Base-by-base conservation (phyloP, 2,113 vertebrate species). In the Oenanthe oenanthe region DNA sequence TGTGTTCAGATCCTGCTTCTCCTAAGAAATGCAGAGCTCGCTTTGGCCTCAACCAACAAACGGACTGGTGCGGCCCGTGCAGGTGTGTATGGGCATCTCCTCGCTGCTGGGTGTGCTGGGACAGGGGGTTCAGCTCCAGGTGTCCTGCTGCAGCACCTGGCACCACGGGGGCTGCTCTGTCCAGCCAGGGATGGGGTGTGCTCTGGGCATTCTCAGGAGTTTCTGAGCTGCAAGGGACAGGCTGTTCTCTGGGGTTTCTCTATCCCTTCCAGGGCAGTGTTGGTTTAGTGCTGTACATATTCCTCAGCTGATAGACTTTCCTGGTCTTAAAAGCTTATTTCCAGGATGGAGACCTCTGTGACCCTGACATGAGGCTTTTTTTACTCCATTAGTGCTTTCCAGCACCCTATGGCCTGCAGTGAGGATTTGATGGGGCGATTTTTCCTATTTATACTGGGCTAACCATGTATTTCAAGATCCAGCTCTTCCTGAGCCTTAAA, bases 1-100 rank as follows among this genome's bases (percentile, higher is more conserved):
- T 98, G 98, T 97, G 97, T 98, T 99, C 98, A 99, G 99, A 99
- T 98, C 99, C 98, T 94, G 99, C 99, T 98, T 99, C 99, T 96
- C 99, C 99, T 99, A 99, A 99, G 99, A 99, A 99, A 99, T 99
- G 99, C 98, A 98, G 99, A 98, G 99, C 99, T 98, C 99, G 99
- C 98, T 99, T 99, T 98, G 99, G 99, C 98, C 99, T 99, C 98
- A 99, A 99, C 98, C 99, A 99, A 99, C 99, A 99, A 98, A 99
- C 98, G 97, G 99, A 99, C 99, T 99, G 99, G 99, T 99, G 99
- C 97, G 99, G 99, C 97, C 99, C 99, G 32, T 99, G 99, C 99
- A 99, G 99, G 99, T 99, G 98, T 98, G 99, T 99, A 99, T 97
- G 63, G 13, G 95, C 86, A 82, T 94, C 84, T 78, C 93, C 82